Evolutionary conservation across 2,888 invertebrate genomes (phyloP).

Genomic region (Acleris emargana): DNA sequence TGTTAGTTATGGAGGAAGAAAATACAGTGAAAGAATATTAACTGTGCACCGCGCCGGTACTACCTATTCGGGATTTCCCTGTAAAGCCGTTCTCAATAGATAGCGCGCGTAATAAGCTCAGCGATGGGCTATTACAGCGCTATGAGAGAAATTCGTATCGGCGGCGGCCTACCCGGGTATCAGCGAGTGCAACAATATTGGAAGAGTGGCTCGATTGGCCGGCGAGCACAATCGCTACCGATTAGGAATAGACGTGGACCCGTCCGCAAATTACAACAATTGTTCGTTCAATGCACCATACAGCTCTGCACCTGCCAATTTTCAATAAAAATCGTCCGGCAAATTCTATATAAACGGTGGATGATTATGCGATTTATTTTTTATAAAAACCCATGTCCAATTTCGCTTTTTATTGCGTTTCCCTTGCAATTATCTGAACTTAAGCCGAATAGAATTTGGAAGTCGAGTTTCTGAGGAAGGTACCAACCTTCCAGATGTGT

Average conservation of each 20-base stretch:
- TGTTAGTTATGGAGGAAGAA: constrained; percentile 58
- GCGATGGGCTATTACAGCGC: constrained; percentile 77
- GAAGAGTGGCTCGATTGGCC: constrained; percentile 57
- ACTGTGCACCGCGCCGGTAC: constrained; percentile 66
- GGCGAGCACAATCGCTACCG: constrained; percentile 66
- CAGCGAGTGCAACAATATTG: constrained; percentile 69
- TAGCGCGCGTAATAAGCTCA: constrained; percentile 80
- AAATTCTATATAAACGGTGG: constrained; percentile 17
- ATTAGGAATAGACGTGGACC: constrained; percentile 63
- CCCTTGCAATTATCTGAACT: background rate
- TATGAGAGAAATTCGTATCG: constrained; percentile 74
- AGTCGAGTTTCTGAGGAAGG: background rate
- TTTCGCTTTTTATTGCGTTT: background rate
- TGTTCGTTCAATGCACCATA: constrained; percentile 49
- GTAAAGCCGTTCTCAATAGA: constrained; percentile 82
- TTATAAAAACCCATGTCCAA: constrained; percentile 1
- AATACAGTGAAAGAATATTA: constrained; percentile 67
- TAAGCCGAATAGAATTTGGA: background rate
- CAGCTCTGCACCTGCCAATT: constrained; percentile 37
- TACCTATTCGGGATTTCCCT: constrained; percentile 79
- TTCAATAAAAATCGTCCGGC: constrained; percentile 29
- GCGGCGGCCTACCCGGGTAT: constrained; percentile 59
- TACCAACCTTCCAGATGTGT: constrained; percentile 4
- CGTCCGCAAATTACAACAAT: constrained; percentile 70
- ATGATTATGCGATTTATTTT: constrained; percentile 15